Evolutionary conservation across 2,888 invertebrate species (phyloP), one percentile per base, ranked within the genome.

Genomic region (Syrista parreyssii): DNA sequence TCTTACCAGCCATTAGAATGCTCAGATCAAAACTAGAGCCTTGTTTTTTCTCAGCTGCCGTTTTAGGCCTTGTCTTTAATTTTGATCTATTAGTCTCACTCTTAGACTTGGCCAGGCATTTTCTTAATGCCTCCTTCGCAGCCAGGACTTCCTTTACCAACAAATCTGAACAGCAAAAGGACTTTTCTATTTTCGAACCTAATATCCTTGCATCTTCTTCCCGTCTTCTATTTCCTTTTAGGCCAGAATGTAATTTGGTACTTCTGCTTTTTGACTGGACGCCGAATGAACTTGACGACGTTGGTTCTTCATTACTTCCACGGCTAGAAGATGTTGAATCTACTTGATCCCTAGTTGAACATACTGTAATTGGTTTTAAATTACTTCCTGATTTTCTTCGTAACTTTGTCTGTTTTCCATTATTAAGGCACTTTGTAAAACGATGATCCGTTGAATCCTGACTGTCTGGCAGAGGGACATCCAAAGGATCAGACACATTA

Each of bases 91-190:
- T 73, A 12, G 75, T 76, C 31, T 82, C 80, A 31, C 55, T 76
- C 68, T 81, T 79, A 69, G 84, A 85, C 76, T 80, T 88, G 12
- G 82, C 82, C 15, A 90, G 84, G 76, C 88, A 91, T 69, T 87
- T 88, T 77, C 86, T 90, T 30, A 91, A 80, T 12, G 88, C 88
- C 73, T 91, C 91, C 74, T 91, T 91, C 9, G 91, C 91, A 30
- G 91, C 90, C 32, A 91, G 77, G 11, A 91, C 89, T 81, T 91
- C 90, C 76, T 90, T 90, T 68, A 89, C 87, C 69, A 91, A 81
- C 12, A 85, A 82, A 77, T 91, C 91, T 23, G 88, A 87, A 55
- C 85, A 87, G 40, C 87, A 88, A 68, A 81, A 75, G 23, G 77
- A 75, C 78, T 82, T 77, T 55, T 81, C 36, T 40, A 76, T 33